A percentile compares a stretch with the other conserved stretches of the same genome.
Conservation (phyloP, 1,140 invertebrate species). For the Eurytemora carolleeae region DNA sequence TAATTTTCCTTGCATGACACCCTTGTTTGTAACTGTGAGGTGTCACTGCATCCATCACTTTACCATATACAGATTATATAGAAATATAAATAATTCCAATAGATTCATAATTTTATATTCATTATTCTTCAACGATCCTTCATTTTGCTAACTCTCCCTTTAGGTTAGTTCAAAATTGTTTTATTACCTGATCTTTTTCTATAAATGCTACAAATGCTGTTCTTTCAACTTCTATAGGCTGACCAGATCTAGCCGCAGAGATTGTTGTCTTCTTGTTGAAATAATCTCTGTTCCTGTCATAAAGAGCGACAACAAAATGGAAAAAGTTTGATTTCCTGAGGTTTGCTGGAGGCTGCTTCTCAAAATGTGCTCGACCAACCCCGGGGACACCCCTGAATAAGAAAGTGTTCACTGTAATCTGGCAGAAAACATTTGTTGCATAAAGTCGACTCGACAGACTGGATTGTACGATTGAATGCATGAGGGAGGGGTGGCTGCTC, state of each 20-base stretch:
- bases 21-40: too few species aligned
- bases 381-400: conserved; percentile 47
- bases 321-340: conserved; percentile 98
- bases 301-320: conserved; percentile 94
- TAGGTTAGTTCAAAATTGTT: too few species aligned
- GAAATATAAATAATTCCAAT: too few species aligned
- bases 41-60: too few species aligned
- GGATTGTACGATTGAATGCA: background rate
- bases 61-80: too few species aligned
- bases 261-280: too few species aligned
- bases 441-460: background rate
- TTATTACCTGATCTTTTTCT: conserved; percentile 93
- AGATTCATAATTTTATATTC: too few species aligned
- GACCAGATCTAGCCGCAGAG: conserved; percentile 54
- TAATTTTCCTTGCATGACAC: too few species aligned
- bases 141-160: too few species aligned
- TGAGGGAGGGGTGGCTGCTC: background rate
- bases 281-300: conserved; percentile 60
- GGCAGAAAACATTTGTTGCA: background rate
- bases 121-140: background rate
- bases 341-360: conserved; percentile 96
- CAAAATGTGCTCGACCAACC: conserved; percentile 84
- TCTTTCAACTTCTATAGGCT: conserved; percentile 92
- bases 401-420: conserved; percentile 16
- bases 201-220: conserved; percentile 97